Evolutionary conservation across 64 coral and sea anemone species (phyloP), one percentile per base, ranked within the genome.

Genomic region (Porites lutea): DNA sequence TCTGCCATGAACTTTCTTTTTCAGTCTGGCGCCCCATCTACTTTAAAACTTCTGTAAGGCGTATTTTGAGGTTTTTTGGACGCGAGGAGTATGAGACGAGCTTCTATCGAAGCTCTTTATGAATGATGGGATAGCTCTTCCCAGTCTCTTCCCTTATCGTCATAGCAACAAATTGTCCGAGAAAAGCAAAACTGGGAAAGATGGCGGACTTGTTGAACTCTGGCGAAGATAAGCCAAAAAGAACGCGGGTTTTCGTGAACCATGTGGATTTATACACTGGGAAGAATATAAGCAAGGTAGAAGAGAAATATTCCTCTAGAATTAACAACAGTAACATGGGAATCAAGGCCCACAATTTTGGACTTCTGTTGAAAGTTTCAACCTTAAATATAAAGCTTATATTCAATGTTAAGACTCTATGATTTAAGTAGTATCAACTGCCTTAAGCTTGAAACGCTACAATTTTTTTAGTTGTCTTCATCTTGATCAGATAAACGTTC

Each of bases 241-340:
- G 89, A 86, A 92, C 91, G 5, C 71, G 77, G 13, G 66, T 99
- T 82, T 99, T 99, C 68, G 61, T 99, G 44, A 99, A 99, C 66
- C 97, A 96, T 92, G 97, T 99, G 44, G 97, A 99, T 75, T 82
- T 89, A 11, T 96, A 96, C 45, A 84, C 93, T 50, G 92, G 97
- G 67, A 99, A 94, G 48, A 96, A 93, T 81, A 99, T 99, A 12
- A 99, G 97, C 50, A 99, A 96, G 89, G 97, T 99, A 94, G 73
- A 46, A 43, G 79, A 66, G 37, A 48, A 52, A 53, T 37, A 2
- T 6, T 43, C 86, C 2, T 47, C 23, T 13, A 1, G 0, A 37
- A 37, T 37, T 0, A 37, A 37, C 27, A 37, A 37, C 27, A 37
- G 27, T 37, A 37, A 37, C 27, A 37, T 37, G 27, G 27, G 27